These are phyloP conservation scores for Enoplosus armatus DNA, from an alignment of 2,797 vertebrate species.

Conservation along the genomic window DNA sequence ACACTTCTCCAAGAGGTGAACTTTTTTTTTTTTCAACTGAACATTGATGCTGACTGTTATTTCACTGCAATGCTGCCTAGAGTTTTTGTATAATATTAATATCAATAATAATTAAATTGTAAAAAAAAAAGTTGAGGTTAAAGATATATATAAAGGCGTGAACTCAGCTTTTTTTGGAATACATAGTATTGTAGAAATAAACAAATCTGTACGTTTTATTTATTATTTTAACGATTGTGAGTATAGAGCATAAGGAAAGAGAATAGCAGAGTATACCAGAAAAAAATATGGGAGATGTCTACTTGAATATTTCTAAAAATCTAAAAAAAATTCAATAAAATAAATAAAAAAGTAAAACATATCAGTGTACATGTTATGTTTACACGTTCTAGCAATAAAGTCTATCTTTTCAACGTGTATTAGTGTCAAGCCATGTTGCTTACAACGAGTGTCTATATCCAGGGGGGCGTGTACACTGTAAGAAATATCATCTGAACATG, in stretches of 20 bases:
- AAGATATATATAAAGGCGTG: slow-evolving; percentile 90
- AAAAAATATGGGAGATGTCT: slow-evolving; percentile 92
- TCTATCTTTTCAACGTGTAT: slow-evolving; percentile 89
- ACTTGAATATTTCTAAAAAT: slow-evolving; percentile 94
- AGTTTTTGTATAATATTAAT: slow-evolving; percentile 88
- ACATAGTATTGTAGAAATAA: slow-evolving; percentile 92
- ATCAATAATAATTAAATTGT: slow-evolving; percentile 88
- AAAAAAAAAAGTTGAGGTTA: slow-evolving; percentile 85
- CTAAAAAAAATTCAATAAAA: slow-evolving; percentile 76
- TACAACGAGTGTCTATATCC: slow-evolving; percentile 68
- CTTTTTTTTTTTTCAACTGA: slow-evolving; percentile 78
- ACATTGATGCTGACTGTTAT: slow-evolving; percentile 87
- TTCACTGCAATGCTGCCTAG: slow-evolving; percentile 90
- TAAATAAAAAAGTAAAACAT: slow-evolving; percentile 86
- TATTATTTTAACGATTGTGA: slow-evolving; percentile 95
- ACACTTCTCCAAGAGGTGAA: slow-evolving; percentile 83
- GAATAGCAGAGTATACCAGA: slow-evolving; percentile 92
- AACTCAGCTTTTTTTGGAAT: slow-evolving; percentile 89
- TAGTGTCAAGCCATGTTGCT: slow-evolving; percentile 81
- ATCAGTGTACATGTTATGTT: slow-evolving; percentile 93
- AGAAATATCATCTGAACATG: slow-evolving; percentile 49
- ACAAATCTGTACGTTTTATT: slow-evolving; percentile 95
- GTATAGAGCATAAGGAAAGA: slow-evolving; percentile 89
- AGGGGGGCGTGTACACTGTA: slow-evolving; percentile 71
- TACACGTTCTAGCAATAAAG: slow-evolving; percentile 94